These are phyloP conservation scores for Stenolophus ochropezus DNA, from an alignment of 2,888 invertebrate species.

Conservation along the genomic window DNA sequence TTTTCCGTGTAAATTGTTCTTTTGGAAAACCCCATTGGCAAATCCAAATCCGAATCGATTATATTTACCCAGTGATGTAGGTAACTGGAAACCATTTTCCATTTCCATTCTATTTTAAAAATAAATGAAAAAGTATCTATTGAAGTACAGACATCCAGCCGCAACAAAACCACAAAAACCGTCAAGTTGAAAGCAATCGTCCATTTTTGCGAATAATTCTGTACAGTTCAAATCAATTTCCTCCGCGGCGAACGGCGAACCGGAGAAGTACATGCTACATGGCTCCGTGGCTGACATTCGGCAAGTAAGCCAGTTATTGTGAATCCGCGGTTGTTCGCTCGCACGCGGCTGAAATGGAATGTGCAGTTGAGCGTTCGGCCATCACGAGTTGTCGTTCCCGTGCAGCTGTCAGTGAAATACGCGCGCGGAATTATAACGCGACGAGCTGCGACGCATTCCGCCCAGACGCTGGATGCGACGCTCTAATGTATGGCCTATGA, in stretches of 20 bases:
- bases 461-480: not conserved
- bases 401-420: conserved; percentile 50
- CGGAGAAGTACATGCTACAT: conserved; percentile 13
- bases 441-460: not conserved
- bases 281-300: conserved; percentile 1
- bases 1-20: too few species aligned
- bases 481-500: not conserved
- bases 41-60: too few species aligned
- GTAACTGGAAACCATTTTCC: too few species aligned
- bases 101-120: too few species aligned
- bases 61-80: too few species aligned
- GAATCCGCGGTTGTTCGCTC: conserved; percentile 27
- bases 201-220: conserved; percentile 10
- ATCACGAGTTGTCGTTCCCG: conserved; percentile 48
- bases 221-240: conserved; percentile 16
- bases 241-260: not conserved
- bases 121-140: not conserved
- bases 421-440: conserved; percentile 35
- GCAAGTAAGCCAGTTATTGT: conserved; percentile 30
- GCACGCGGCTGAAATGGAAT: conserved; percentile 40
- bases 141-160: not conserved
- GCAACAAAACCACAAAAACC: not conserved
- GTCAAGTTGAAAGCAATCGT: not conserved
- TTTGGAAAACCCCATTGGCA: too few species aligned
- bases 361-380: conserved; percentile 47